Evolutionary conservation across 2,797 vertebrate genomes (phyloP).

Genomic region (Gallinago stenura): DNA sequence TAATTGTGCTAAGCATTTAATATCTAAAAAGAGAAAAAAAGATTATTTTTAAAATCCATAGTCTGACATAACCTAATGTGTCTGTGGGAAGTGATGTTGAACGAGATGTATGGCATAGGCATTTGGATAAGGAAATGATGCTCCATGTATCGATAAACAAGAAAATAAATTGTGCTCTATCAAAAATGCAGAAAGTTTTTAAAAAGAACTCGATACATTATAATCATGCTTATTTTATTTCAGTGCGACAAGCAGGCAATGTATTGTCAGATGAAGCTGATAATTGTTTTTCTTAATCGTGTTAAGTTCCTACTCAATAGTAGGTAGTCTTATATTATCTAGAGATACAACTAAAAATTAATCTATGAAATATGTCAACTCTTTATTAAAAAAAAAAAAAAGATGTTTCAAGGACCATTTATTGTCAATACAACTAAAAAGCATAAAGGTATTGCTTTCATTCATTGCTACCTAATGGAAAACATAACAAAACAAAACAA

Average conservation of each 20-base stretch:
- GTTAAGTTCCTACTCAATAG: neutral
- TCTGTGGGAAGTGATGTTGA: neutral
- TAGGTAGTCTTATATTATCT: neutral
- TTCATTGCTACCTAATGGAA: neutral
- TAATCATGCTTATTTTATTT: neutral
- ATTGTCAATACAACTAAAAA: neutral
- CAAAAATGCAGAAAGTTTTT: neutral
- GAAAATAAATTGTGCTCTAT: neutral
- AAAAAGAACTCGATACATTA: neutral
- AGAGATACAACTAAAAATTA: neutral
- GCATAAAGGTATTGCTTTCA: neutral
- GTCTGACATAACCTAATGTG: neutral
- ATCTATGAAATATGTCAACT: neutral
- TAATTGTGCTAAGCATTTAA: neutral
- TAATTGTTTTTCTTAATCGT: neutral
- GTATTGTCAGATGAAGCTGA: neutral
- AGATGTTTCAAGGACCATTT: neutral
- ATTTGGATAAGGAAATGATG: neutral
- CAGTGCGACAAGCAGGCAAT: neutral
- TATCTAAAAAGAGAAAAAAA: neutral
- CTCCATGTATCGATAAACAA: neutral
- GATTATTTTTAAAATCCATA: neutral
- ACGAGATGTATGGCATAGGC: neutral
- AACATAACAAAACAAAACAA: neutral
- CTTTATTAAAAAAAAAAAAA: neutral